Evolutionary conservation across 2,113 vertebrate species (phyloP).

Genomic region (Tenrec ecaudatus): DNA sequence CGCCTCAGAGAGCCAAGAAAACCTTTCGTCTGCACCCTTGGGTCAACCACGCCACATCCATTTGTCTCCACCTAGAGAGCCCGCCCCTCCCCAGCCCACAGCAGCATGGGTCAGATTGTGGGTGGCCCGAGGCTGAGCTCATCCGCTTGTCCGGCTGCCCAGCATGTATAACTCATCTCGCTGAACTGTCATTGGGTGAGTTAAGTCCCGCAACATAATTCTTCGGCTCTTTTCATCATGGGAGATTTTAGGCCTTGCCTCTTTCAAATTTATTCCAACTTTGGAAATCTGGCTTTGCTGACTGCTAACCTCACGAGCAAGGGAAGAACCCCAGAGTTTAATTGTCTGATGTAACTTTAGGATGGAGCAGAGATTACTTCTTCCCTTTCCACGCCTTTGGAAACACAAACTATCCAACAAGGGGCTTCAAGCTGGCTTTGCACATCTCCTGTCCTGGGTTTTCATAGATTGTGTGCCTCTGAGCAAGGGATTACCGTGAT

Average conservation of each 20-base stretch:
- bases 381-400: slow-evolving; percentile 5
- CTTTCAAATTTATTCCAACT: slow-evolving; percentile 70
- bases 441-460: not conserved
- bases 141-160: slow-evolving; percentile 40
- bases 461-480: not conserved
- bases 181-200: slow-evolving; percentile 59
- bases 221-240: slow-evolving; percentile 68
- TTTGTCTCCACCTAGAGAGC: slow-evolving; percentile 64
- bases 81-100: slow-evolving; percentile 40
- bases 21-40: slow-evolving; percentile 33
- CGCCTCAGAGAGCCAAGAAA: slow-evolving; percentile 13
- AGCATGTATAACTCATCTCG: slow-evolving; percentile 66
- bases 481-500: not conserved
- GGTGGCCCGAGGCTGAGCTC: slow-evolving; percentile 71
- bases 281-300: slow-evolving; percentile 52
- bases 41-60: slow-evolving; percentile 54
- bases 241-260: slow-evolving; percentile 64
- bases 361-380: slow-evolving; percentile 16
- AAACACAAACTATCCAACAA: not conserved
- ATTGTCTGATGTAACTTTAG: slow-evolving; percentile 52
- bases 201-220: slow-evolving; percentile 77
- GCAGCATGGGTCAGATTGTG: slow-evolving; percentile 52
- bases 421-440: not conserved
- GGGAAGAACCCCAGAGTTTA: slow-evolving; percentile 30
- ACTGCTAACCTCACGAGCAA: slow-evolving; percentile 48